Base-by-base conservation (phyloP, 1,140 invertebrate genomes). In the Heliothis virescens region DNA sequence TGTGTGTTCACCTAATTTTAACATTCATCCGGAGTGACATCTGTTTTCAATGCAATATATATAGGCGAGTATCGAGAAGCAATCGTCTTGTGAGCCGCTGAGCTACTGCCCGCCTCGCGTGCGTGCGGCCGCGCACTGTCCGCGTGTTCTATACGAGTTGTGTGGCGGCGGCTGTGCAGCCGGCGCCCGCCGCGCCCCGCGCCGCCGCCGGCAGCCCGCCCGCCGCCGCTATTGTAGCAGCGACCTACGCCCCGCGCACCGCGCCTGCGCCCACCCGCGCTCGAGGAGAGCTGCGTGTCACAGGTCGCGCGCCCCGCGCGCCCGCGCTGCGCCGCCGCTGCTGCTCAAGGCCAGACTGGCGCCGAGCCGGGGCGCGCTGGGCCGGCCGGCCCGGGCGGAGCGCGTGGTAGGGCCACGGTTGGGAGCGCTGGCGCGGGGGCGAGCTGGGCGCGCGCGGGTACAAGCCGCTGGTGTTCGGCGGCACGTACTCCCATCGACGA, bases 401-500 rank as follows among this genome's bases (percentile, higher is more conserved):
- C 95, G 96, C 84, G 92, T 96, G 57, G 96, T 96, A 79, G 95
- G 62, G 95, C 95, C 84, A 96, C 96, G 0, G 96, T 96, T n/a
- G n/a, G 12, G 96, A 96, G 85, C 94, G 95, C 18, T 96, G 96
- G 74, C 94, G 76, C 83, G 84, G 34, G 84, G 91, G 53, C n/a
- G n/a, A n/a, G 74, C 89, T 86, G 88, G 69, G 90, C 81, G 69
- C 77, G 80, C 50, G 79, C 59, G 53, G 90, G 12, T 96, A 95
- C 82, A 96, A 96, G 87, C 97, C n/a, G 26, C 91, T 97, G 0
- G 95, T 98, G 53, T 98, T 98, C 88, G 97, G 97, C 71, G 97
- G 97, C 48, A 98, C 97, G 7, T 98, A 96, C 95, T n/a, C n/a
- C 97, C 2, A 98, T 98, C 62, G 97, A 98, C 88, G 94, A 95